Base-by-base conservation (phyloP, 2,113 vertebrate species). In the Xerus inauris region DNA sequence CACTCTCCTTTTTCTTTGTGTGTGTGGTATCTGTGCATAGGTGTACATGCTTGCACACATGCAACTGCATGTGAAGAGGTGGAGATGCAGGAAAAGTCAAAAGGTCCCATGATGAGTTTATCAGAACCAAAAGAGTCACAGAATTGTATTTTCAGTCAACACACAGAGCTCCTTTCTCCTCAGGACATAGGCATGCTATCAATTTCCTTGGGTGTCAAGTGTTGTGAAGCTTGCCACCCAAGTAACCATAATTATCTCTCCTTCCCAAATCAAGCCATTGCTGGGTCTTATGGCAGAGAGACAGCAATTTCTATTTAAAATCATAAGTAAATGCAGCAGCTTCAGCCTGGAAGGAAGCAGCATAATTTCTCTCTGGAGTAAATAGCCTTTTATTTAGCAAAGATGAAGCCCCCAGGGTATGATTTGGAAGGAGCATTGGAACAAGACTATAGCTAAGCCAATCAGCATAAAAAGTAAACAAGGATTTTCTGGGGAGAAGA, bases 341-440 rank as follows among this genome's bases (percentile, higher is more conserved):
- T 96, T 82, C 67, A 84, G 93, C 65, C 80, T 87, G 38, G 59
- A 80, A 97, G 65, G 65, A 97, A 95, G 79, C 51, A 93, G 89
- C 92, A 62, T 94, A 89, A 93, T 97, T 97, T 97, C 91, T 97
- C 93, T 94, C 89, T 95, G 94, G 91, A 97, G 95, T 97, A 95
- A 97, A 96, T 92, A 93, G 96, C 92, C 79, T 97, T 97, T 97
- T 96, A 97, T 97, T 98, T 97, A 93, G 91, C 76, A 94, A 96
- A 98, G 87, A 97, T 84, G 94, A 97, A 73, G 80, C 75, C 96
- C 71, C 2, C 12, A 8, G 54, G 96, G 92, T 59, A 89, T 85
- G 93, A 91, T 97, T 95, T 97, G 83, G 89, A 94, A 94, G 87
- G 80, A 81, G 42, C 45, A 28, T 28, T 76, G 94, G 97, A 97